phyloP scores from a whole-genome alignment of 1,140 invertebrate species.

The Notospermus geniculatus region DNA sequence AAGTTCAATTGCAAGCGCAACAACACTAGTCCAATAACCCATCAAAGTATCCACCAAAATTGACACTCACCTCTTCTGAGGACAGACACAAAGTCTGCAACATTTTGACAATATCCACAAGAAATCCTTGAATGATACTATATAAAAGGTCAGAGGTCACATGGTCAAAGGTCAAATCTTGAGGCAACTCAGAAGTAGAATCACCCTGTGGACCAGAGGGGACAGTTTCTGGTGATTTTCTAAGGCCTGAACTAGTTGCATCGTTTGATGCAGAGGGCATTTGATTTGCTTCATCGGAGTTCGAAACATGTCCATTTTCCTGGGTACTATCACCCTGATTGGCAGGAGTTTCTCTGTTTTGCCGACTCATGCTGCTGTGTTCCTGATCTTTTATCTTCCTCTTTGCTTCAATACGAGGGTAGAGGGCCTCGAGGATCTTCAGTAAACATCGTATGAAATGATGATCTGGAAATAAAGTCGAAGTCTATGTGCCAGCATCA shows the following conservation, averaged over 20 bases:
- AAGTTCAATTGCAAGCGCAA: no score
- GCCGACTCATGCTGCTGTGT: background rate
- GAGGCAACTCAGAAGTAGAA: background rate
- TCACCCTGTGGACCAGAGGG: background rate
- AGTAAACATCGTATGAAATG: slow-evolving; percentile 28
- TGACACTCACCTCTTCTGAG: background rate
- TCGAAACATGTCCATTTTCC: background rate
- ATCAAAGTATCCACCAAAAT: no score
- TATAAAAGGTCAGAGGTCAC: background rate
- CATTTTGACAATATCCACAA: slow-evolving; percentile 5
- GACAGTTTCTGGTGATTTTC: background rate
- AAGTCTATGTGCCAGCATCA: no score
- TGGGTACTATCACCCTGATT: background rate
- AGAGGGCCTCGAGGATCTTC: slow-evolving; percentile 32
- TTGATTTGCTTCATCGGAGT: background rate
- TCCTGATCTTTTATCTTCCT: background rate
- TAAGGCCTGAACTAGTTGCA: background rate
- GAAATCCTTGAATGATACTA: slow-evolving; percentile 2
- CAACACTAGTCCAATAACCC: no score
- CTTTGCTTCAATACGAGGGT: slow-evolving; percentile 20
- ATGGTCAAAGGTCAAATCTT: background rate
- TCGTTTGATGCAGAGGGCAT: background rate
- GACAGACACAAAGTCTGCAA: background rate
- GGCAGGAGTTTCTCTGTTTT: background rate
- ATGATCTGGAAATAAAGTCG: slow-evolving; percentile 29